These are phyloP conservation scores for Achroia grisella DNA, from an alignment of 1,140 invertebrate species.

Conservation along the genomic window DNA sequence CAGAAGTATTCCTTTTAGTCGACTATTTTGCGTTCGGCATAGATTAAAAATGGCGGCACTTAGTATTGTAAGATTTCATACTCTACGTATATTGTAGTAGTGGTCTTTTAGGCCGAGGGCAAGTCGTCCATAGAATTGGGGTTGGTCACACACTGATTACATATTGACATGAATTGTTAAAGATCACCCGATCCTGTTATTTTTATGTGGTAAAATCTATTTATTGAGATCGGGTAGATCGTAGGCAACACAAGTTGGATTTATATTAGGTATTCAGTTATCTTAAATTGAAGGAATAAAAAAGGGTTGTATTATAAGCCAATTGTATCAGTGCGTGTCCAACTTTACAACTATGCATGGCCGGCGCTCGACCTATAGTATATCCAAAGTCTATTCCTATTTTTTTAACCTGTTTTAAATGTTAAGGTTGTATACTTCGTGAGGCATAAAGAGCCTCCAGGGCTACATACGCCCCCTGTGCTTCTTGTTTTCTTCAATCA, in stretches of 20 bases:
- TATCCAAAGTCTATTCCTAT: conserved; percentile 72
- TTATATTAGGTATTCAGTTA: background rate
- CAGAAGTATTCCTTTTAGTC: conserved; percentile 6
- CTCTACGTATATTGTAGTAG: conserved; percentile 36
- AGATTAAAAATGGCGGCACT: background rate
- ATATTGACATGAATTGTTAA: no score
- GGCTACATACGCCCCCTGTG: conserved; percentile 54
- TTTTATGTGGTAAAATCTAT: no score
- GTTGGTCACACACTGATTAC: no score
- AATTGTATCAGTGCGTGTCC: no score
- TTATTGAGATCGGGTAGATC: no score
- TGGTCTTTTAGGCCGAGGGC: conserved; percentile 25
- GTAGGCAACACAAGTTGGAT: no score
- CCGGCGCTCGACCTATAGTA: conserved; percentile 40
- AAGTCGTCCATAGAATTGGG: conserved; percentile 18
- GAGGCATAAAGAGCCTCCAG: conserved; percentile 34
- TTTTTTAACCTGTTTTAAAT: conserved; percentile 71
- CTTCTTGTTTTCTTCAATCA: conserved; percentile 67
- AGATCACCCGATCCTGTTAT: no score
- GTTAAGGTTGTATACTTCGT: conserved; percentile 64
- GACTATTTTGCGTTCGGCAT: background rate
- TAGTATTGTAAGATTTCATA: conserved; percentile 5
- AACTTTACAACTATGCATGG: conserved; percentile 1
- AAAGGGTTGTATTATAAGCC: no score
- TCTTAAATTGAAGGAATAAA: no score